Evolutionary conservation across 2,797 vertebrate species (phyloP), one percentile per base, ranked within the genome.

Genomic region (Chloroceryle amazona): DNA sequence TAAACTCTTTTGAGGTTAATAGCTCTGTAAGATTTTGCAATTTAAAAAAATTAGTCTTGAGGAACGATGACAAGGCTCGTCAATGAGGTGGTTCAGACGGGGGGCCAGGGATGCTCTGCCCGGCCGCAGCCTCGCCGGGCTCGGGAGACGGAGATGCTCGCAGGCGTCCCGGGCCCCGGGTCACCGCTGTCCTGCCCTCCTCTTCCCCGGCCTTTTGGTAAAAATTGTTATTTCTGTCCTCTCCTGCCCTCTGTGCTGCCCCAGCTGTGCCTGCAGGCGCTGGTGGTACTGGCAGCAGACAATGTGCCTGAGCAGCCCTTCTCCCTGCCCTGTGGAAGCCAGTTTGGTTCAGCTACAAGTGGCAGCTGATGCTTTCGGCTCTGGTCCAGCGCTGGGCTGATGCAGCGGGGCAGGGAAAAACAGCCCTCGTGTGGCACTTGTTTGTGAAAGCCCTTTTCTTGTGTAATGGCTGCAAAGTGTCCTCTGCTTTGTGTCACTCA

Each of bases 1-100:
- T 98, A 97, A 98, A 97, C 97, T 97, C 98, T 98, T 98, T 96
- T 94, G 97, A 98, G 98, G 98, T 98, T 98, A 98, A 98, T 98
- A 98, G 97, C 98, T 98, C 97, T 74, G 97, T 98, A 97, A 98
- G 97, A 98, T 98, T 98, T 97, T 97, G 98, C 97, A 97, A 97
- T 98, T 98, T 98, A 93, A 96, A 97, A 97, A 98, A 98, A 97
- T 98, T 98, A 93, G 93, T 97, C 96, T 97, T 88, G 96, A 98
- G 96, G 97, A 97, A 96, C 25, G 96, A 91, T 97, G 97, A 97
- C 93, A 92, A 96, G 97, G 95, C 96, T 90, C 66, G 67, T 97
- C 95, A 83, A 15, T 4, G 92, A 94, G 89, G 26, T 26, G 3
- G 65, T 23, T 85, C n/a, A 15, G 4, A 15, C 0, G 3, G 42